Evolutionary conservation across 2,888 invertebrate species (phyloP).

Genomic region (Campopleginae sp.): DNA sequence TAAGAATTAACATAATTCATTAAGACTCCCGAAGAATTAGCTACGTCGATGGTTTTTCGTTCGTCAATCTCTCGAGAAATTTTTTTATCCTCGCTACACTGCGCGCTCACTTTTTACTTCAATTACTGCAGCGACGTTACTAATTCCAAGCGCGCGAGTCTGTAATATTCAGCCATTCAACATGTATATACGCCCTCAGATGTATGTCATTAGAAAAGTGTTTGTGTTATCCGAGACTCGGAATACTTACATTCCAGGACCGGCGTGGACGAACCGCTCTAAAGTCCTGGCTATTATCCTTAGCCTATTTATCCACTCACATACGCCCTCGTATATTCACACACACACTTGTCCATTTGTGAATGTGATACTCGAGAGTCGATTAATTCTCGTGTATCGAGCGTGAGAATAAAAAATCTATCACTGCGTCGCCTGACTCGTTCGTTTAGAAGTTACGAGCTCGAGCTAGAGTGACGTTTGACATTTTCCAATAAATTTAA

Average conservation of each 20-base stretch:
- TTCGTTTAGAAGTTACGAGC: neutral
- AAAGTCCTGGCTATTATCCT: conserved; percentile 19
- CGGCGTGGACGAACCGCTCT: neutral
- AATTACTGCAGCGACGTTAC: neutral
- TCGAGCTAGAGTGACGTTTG: conserved; percentile 23
- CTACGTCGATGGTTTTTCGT: neutral
- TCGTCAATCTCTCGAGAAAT: neutral
- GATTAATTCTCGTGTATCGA: conserved; percentile 38
- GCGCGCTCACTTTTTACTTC: neutral
- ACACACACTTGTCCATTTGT: neutral
- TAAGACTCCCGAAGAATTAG: neutral
- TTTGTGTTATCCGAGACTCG: conserved; percentile 39
- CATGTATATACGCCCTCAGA: neutral
- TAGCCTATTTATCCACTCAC: neutral
- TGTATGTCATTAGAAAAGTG: conserved; percentile 31
- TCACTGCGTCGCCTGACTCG: conserved; percentile 61
- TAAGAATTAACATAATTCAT: neutral
- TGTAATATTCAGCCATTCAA: neutral
- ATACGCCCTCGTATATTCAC: neutral
- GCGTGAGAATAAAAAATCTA: conserved; percentile 72
- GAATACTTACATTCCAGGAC: conserved; percentile 21
- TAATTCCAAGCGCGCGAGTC: neutral
- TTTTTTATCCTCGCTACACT: neutral
- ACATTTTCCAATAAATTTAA: conserved; percentile 26
- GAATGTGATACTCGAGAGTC: conserved; percentile 23